Evolutionary conservation across 2,797 vertebrate genomes (phyloP).

Genomic region (Hydrocynus forskahlii): DNA sequence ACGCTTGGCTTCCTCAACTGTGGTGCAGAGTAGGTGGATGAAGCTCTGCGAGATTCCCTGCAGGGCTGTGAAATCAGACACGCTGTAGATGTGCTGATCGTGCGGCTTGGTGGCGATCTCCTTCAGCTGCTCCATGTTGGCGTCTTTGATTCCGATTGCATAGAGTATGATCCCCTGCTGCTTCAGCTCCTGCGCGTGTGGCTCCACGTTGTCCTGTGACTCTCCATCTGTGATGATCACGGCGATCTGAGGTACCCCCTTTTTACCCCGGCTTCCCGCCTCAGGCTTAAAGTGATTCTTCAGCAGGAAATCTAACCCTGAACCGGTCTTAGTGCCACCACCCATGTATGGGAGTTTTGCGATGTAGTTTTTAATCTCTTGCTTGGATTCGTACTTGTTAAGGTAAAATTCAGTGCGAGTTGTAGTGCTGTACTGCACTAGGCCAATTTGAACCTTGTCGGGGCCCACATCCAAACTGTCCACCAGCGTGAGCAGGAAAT

Average conservation of each 20-base stretch:
- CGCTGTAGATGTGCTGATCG: constrained; percentile 73
- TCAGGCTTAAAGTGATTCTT: constrained; percentile 72
- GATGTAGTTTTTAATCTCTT: constrained; percentile 69
- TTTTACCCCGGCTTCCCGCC: constrained; percentile 68
- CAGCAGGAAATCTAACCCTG: constrained; percentile 76
- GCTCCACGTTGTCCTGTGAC: constrained; percentile 73
- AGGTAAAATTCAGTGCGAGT: constrained; percentile 77
- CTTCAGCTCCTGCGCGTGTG: constrained; percentile 66
- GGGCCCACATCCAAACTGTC: constrained; percentile 75
- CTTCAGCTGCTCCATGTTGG: constrained; percentile 72
- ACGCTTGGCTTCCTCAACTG: constrained; percentile 73
- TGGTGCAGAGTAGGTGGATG: constrained; percentile 76
- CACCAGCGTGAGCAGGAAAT: constrained; percentile 75
- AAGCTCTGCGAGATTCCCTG: constrained; percentile 74
- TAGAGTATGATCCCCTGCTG: constrained; percentile 75
- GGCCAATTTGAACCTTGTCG: constrained; percentile 74
- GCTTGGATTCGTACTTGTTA: constrained; percentile 69
- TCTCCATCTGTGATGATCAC: constrained; percentile 80
- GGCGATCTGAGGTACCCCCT: constrained; percentile 75
- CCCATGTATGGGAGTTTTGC: constrained; percentile 70
- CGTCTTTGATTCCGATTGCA: constrained; percentile 78
- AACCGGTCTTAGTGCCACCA: constrained; percentile 72
- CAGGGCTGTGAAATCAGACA: constrained; percentile 75
- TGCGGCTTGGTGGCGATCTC: constrained; percentile 75
- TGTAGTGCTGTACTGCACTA: constrained; percentile 75